Evolutionary conservation across 2,888 invertebrate species (phyloP).

Genomic region (Aelia acuminata): DNA sequence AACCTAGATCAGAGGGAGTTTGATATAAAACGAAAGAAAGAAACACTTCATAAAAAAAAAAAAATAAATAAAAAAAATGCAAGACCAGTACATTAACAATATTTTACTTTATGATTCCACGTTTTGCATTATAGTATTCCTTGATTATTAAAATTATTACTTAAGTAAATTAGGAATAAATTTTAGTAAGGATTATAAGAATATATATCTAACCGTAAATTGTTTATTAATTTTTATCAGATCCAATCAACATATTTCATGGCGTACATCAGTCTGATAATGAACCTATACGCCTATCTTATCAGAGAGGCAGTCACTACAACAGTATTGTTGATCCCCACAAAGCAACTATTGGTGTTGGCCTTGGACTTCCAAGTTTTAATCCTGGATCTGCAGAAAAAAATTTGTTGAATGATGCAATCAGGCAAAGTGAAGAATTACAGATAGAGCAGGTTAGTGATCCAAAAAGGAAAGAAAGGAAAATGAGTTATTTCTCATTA

Average conservation of each 20-base stretch:
- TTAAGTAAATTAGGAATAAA: not conserved
- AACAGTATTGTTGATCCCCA: conserved; percentile 90
- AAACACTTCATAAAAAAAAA: too few species aligned
- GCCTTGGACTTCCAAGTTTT: conserved; percentile 85
- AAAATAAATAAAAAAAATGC: too few species aligned
- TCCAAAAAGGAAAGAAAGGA: not conserved
- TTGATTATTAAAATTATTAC: not conserved
- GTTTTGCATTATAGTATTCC: not conserved
- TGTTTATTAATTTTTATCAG: conserved; percentile 69
- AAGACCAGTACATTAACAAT: not conserved
- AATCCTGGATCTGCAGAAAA: conserved; percentile 82
- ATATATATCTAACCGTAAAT: not conserved
- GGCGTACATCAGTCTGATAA: conserved; percentile 82
- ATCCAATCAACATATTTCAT: conserved; percentile 90
- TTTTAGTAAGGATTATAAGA: not conserved
- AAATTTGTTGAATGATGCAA: conserved; percentile 81
- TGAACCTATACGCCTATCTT: conserved; percentile 86
- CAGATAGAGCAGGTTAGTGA: conserved; percentile 81
- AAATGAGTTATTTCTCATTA: too few species aligned
- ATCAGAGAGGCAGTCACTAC: conserved; percentile 89
- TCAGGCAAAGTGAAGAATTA: conserved; percentile 82
- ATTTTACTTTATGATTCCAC: not conserved
- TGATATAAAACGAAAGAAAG: too few species aligned
- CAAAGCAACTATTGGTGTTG: conserved; percentile 85
- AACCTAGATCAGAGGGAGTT: too few species aligned